These are phyloP conservation scores for Nymphalis c-album DNA, from an alignment of 2,888 invertebrate genomes.

Conservation along the genomic window DNA sequence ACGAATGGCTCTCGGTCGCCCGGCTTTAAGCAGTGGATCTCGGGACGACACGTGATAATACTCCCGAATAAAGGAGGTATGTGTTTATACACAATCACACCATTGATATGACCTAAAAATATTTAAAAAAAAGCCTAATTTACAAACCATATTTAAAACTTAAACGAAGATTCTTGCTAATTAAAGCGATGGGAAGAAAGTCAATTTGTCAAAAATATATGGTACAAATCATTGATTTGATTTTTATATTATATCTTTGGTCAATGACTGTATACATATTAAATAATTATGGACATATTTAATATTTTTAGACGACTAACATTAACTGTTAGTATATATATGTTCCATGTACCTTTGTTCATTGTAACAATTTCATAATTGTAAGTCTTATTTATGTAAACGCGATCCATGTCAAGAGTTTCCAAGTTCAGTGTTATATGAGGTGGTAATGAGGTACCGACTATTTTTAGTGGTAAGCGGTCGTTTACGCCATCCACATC, in stretches of 20 bases:
- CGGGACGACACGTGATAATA: conserved; percentile 75
- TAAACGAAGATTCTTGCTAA: background rate
- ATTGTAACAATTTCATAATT: conserved; percentile 82
- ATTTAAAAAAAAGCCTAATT: background rate
- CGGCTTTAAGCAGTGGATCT: conserved; percentile 68
- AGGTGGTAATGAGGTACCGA: conserved; percentile 82
- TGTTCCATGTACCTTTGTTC: conserved; percentile 71
- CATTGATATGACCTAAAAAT: conserved; percentile 80
- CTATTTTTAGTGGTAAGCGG: conserved; percentile 75
- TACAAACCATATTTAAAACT: background rate
- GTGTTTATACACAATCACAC: conserved; percentile 74
- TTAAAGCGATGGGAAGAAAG: background rate
- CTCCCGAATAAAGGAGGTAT: conserved; percentile 80
- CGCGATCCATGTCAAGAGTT: conserved; percentile 78
- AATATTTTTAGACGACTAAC: too few relatives aligned
- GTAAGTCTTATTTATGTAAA: conserved; percentile 82
- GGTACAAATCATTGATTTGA: too few relatives aligned
- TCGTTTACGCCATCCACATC: conserved; percentile 81
- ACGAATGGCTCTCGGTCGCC: conserved; percentile 77
- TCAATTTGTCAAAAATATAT: background rate
- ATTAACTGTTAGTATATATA: background rate
- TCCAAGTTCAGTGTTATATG: conserved; percentile 78
- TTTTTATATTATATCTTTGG: too few relatives aligned
- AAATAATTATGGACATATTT: too few relatives aligned
- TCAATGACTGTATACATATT: too few relatives aligned